phyloP scores from a whole-genome alignment of 2,113 vertebrate genomes.

The Actenoides lindsayi region DNA sequence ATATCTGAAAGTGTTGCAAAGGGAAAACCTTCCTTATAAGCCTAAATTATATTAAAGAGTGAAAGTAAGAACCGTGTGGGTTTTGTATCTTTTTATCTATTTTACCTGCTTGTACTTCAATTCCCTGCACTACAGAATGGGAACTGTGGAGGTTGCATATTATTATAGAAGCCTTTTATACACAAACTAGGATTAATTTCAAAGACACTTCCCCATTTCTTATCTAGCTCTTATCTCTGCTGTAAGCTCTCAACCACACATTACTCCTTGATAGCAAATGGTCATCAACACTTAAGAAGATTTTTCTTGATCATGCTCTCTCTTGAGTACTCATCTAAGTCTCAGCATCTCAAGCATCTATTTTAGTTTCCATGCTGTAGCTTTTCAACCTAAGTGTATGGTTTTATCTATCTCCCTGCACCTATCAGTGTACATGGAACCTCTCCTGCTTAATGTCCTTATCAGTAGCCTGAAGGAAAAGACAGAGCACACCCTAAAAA shows the following conservation, averaged over 20 bases:
- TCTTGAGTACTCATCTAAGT: background rate
- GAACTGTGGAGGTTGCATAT: background rate
- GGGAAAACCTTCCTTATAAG: background rate
- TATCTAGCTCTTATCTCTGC: background rate
- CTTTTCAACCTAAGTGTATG: background rate
- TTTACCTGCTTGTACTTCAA: background rate
- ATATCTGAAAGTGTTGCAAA: background rate
- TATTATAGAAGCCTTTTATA: background rate
- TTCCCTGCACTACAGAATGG: background rate
- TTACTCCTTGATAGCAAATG: background rate
- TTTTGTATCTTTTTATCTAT: background rate
- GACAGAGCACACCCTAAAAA: background rate
- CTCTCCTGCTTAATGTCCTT: background rate
- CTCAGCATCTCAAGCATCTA: background rate
- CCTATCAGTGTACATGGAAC: background rate
- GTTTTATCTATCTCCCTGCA: background rate
- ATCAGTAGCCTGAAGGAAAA: background rate
- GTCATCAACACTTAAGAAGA: conserved; percentile 2
- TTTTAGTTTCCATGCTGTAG: background rate
- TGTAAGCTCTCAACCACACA: background rate
- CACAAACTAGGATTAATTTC: conserved; percentile 12
- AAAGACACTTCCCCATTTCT: background rate
- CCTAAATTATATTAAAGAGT: background rate
- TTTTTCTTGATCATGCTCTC: background rate
- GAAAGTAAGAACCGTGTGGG: background rate